phyloP scores from a whole-genome alignment of 2,888 invertebrate species.

The Tenthredo mesomela region DNA sequence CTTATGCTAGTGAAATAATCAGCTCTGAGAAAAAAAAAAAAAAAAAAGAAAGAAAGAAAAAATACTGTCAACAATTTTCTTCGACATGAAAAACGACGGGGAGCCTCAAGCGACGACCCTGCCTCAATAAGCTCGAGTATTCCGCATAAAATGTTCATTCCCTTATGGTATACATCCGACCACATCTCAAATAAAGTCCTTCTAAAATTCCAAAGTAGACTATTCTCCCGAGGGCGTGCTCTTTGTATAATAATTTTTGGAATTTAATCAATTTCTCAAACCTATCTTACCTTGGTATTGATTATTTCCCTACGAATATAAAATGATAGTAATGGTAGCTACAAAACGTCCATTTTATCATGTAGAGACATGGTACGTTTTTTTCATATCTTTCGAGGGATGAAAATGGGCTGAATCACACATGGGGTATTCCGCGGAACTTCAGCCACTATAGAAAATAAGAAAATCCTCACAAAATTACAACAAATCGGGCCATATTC shows the following conservation, averaged over 20 bases:
- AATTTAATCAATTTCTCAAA: slow-evolving; percentile 17
- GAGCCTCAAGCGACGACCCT: not conserved
- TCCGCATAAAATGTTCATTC: slow-evolving; percentile 16
- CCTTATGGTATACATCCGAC: not conserved
- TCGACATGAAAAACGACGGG: slow-evolving; percentile 11
- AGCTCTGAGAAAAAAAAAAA: not conserved
- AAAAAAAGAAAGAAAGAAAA: slow-evolving; percentile 8
- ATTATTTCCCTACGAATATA: not conserved
- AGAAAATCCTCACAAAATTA: no score
- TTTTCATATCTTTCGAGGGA: not conserved
- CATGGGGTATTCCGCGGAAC: no score
- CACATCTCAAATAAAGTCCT: slow-evolving; percentile 37
- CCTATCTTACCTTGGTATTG: not conserved
- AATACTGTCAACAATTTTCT: slow-evolving; percentile 31
- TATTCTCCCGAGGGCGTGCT: not conserved
- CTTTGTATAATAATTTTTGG: slow-evolving; percentile 21
- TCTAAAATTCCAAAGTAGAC: slow-evolving; percentile 2
- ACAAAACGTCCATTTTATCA: not conserved
- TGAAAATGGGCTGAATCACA: slow-evolving; percentile 14
- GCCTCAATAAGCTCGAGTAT: not conserved
- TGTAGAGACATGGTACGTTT: not conserved
- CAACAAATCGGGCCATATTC: no score
- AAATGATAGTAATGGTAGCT: no score
- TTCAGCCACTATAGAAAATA: no score
- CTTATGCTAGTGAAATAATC: slow-evolving; percentile 10